Evolutionary conservation across 2,888 invertebrate species (phyloP).

Genomic region (Latrodectus elegans): DNA sequence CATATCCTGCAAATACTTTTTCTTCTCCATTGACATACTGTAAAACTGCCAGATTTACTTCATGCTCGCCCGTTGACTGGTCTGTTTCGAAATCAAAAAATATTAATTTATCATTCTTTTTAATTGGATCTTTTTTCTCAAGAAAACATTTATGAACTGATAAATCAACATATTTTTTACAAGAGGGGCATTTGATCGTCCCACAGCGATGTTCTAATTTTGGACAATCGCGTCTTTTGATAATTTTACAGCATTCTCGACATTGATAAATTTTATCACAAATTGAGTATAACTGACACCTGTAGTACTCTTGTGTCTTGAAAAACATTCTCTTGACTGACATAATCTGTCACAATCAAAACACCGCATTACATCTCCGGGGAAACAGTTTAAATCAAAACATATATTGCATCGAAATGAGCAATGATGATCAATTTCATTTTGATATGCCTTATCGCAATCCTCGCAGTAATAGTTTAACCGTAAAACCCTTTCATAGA

Average conservation of each 20-base stretch:
- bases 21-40: conserved; percentile 20
- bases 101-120: neutral
- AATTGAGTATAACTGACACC: neutral
- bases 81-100: conserved; percentile 29
- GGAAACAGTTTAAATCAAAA: neutral
- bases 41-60: conserved; percentile 14
- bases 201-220: neutral
- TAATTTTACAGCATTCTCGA: neutral
- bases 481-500: too few species aligned
- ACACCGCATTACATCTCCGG: neutral
- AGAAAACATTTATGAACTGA: conserved; percentile 6
- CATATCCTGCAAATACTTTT: conserved; percentile 14
- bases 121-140: neutral
- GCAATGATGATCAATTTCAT: neutral
- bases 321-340: neutral
- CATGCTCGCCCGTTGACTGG: neutral
- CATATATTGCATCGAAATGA: neutral
- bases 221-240: neutral
- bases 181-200: neutral
- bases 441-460: neutral
- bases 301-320: neutral
- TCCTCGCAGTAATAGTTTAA: neutral
- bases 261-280: neutral
- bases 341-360: neutral
- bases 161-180: neutral